Percentiles rank a stretch among this genome's conserved stretches.
Evolutionary conservation across 2,113 vertebrate genomes (phyloP).

Genomic region (Pleuronectes platessa): DNA sequence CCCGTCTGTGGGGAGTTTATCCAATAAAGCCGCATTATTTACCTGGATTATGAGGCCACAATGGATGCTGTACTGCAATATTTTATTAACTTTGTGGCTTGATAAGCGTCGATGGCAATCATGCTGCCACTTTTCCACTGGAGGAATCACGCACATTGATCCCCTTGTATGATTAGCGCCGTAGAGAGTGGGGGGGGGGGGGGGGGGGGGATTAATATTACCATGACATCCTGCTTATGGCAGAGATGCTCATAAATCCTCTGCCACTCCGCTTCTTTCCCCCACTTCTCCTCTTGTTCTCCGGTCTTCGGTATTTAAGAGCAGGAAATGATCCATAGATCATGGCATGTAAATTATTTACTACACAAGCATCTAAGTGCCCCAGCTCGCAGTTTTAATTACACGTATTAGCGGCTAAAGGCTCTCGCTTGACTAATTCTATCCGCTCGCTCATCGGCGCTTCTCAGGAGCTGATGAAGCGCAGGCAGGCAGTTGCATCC

Average conservation of each 20-base stretch:
- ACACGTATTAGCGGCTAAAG: conserved; percentile 85
- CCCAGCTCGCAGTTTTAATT: conserved; percentile 84
- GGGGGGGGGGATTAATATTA: conserved; percentile 72
- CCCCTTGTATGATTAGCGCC: conserved; percentile 72
- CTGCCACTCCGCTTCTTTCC: conserved; percentile 43
- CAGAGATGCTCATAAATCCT: conserved; percentile 79
- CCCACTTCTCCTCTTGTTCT: conserved; percentile 46
- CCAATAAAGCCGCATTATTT: conserved; percentile 73
- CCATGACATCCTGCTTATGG: conserved; percentile 77
- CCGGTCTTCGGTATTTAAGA: conserved; percentile 77
- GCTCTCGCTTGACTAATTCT: conserved; percentile 85
- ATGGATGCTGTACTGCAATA: conserved; percentile 40
- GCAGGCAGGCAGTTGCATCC: conserved; percentile 63
- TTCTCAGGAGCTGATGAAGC: conserved; percentile 71
- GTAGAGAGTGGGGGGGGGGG: conserved; percentile 47
- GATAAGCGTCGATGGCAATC: conserved; percentile 64
- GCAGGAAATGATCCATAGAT: conserved; percentile 83
- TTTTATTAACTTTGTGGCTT: conserved; percentile 62
- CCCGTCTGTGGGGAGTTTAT: conserved; percentile 60
- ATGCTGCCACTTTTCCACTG: conserved; percentile 65
- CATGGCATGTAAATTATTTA: conserved; percentile 85
- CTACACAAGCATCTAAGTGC: conserved; percentile 84
- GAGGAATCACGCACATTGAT: conserved; percentile 68
- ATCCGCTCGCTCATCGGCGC: conserved; percentile 72
- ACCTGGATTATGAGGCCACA: conserved; percentile 69